phyloP scores from a whole-genome alignment of 2,888 invertebrate genomes.

The Sarcophaga subvicina region DNA sequence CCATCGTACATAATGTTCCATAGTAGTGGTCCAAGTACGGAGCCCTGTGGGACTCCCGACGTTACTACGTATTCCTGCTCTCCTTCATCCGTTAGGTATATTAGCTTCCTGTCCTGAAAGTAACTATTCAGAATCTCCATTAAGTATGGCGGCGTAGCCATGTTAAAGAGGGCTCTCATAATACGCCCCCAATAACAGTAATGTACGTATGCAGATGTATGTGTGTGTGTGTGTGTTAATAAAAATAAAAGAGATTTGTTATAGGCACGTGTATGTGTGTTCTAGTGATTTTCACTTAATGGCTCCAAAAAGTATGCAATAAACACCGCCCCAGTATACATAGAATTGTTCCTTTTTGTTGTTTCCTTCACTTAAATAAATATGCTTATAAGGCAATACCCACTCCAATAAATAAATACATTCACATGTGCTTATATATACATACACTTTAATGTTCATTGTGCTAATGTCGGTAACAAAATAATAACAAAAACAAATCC shows the following conservation, averaged over 20 bases:
- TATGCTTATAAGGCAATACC: conserved; percentile 20
- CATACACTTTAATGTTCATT: conserved; percentile 18
- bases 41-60: too few relatives aligned
- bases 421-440: not conserved
- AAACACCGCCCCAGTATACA: conserved; percentile 20
- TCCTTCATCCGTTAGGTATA: too few relatives aligned
- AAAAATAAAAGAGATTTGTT: not conserved
- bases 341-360: not conserved
- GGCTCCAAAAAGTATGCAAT: conserved; percentile 12
- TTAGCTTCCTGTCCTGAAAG: too few relatives aligned
- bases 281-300: conserved; percentile 18
- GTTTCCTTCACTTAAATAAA: conserved; percentile 19
- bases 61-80: too few relatives aligned
- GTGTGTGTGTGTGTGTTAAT: not conserved
- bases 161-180: too few relatives aligned
- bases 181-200: too few relatives aligned
- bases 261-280: not conserved
- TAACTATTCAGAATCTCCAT: too few relatives aligned
- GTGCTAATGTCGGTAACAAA: not conserved
- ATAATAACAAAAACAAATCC: too few relatives aligned
- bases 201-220: not conserved
- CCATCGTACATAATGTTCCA: too few relatives aligned
- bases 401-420: not conserved
- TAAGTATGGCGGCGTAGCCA: too few relatives aligned
- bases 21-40: too few relatives aligned